Evolutionary conservation across 2,797 vertebrate genomes (phyloP), one percentile per base, ranked within the genome.

Genomic region (Vultur gryphus): DNA sequence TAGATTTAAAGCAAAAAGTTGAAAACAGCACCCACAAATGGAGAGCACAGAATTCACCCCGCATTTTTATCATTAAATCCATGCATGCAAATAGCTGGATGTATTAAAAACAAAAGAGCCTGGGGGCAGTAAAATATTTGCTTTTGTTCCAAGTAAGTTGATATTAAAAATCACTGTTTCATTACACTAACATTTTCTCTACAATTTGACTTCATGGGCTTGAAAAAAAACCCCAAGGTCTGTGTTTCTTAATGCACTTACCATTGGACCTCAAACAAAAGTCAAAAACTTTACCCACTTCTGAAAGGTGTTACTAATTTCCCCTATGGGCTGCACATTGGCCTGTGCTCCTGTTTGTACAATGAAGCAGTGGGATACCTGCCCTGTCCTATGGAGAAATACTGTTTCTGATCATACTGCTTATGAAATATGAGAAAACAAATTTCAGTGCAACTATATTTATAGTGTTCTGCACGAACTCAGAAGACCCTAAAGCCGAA

Each of bases 381-480:
- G 10, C 25, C 66, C 46, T 84, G 24, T 39, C 76, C 57, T 72
- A 62, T 11, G 55, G 54, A 93, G 49, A 96, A 54, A 57, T 58
- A 39, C 64, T 71, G 25, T 66, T 91, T 81, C 70, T 94, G 29
- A 84, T 66, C 49, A 71, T 19, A 43, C 43, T 89, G 43, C 44
- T 96, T 84, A 91, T 67, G 67, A 93, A 91, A 78, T 16, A 89
- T 4, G 19, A 88, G 39, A 58, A 85, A 3, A 11, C 16, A 94
- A 90, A 89, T 77, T 82, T 48, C n/a, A 59, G 51, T 49, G 59
- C 79, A 81, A 89, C 71, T 4, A 0, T 58, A 84, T 97, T 97
- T 94, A 71, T 61, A 52, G 75, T 39, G 28, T 64, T 95, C 44
- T 81, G 51, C 81, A 90, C 73, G 94, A 96, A 96, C 16, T 66